Percentiles rank a stretch among this genome's conserved stretches.
Evolutionary conservation across 2,888 invertebrate species (phyloP).

Genomic region (Tyria jacobaeae): DNA sequence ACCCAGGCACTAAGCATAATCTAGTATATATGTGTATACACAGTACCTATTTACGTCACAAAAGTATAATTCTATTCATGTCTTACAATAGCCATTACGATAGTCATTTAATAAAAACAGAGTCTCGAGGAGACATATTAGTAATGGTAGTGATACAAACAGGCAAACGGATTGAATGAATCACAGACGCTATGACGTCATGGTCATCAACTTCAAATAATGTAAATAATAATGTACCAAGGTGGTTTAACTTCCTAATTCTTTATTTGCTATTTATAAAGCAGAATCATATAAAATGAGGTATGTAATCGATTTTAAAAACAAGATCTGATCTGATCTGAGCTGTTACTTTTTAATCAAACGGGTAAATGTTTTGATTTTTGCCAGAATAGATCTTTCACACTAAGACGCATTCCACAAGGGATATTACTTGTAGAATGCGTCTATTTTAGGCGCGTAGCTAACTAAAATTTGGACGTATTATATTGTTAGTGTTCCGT

Average conservation of each 20-base stretch:
- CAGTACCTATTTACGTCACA: background rate
- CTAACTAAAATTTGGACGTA: too few relatives aligned
- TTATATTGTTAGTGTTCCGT: too few relatives aligned
- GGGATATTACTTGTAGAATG: too few relatives aligned
- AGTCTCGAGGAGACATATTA: constrained; percentile 3
- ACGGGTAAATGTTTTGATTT: too few relatives aligned
- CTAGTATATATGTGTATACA: constrained; percentile 1
- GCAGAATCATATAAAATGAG: too few relatives aligned
- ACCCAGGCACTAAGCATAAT: background rate
- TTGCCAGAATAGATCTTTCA: too few relatives aligned
- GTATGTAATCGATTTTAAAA: too few relatives aligned
- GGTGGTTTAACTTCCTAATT: constrained; percentile 3
- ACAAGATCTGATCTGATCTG: too few relatives aligned
- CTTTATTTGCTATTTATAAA: background rate
- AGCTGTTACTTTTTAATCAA: too few relatives aligned
- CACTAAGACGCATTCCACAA: background rate
- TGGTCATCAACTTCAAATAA: background rate
- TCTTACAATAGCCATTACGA: background rate
- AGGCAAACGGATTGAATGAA: constrained; percentile 11
- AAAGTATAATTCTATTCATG: background rate
- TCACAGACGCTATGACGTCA: constrained; percentile 15
- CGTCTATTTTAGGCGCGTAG: too few relatives aligned
- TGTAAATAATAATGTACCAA: background rate
- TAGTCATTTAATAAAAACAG: constrained; percentile 4
- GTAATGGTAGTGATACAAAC: constrained; percentile 9